These are phyloP conservation scores for Drosophila subobscura DNA, from an alignment of 1,140 invertebrate genomes.

Conservation along the genomic window DNA sequence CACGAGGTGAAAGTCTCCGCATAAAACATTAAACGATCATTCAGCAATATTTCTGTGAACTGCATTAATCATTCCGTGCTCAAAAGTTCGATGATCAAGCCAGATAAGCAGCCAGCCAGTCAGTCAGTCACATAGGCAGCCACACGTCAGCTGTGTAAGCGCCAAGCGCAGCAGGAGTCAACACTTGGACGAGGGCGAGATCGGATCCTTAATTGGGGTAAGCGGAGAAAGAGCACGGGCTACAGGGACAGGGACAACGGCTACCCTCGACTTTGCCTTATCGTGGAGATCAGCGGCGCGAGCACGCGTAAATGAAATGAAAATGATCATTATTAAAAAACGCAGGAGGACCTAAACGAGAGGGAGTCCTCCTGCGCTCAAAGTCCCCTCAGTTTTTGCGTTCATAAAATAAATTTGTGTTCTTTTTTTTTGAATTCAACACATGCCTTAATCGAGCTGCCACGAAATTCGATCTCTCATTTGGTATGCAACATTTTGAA, in stretches of 20 bases:
- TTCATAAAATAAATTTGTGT: slow-evolving; percentile 44
- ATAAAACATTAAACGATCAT: slow-evolving; percentile 64
- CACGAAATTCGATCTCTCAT: slow-evolving; percentile 67
- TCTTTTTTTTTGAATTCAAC: slow-evolving; percentile 69
- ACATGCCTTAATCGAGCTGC: slow-evolving; percentile 71
- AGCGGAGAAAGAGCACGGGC: slow-evolving; percentile 28
- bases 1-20: slow-evolving; percentile 48
- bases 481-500: slow-evolving; percentile 55
- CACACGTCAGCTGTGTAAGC: slow-evolving; percentile 78
- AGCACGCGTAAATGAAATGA: slow-evolving; percentile 79
- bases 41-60: slow-evolving; percentile 55
- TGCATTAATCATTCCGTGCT: slow-evolving; percentile 59
- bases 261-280: slow-evolving; percentile 53
- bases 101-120: slow-evolving; percentile 67
- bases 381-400: too few species aligned
- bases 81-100: slow-evolving; percentile 49
- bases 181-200: slow-evolving; percentile 66
- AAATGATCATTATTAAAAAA: slow-evolving; percentile 81
- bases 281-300: slow-evolving; percentile 60
- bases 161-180: slow-evolving; percentile 74
- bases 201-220: slow-evolving; percentile 51
- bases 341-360: slow-evolving; percentile 9
- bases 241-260: slow-evolving; percentile 6
- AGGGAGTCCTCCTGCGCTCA: slow-evolving; percentile 16
- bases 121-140: slow-evolving; percentile 61